Evolutionary conservation across 2,797 vertebrate genomes (phyloP).

Genomic region (Platyrinchus mystaceus): DNA sequence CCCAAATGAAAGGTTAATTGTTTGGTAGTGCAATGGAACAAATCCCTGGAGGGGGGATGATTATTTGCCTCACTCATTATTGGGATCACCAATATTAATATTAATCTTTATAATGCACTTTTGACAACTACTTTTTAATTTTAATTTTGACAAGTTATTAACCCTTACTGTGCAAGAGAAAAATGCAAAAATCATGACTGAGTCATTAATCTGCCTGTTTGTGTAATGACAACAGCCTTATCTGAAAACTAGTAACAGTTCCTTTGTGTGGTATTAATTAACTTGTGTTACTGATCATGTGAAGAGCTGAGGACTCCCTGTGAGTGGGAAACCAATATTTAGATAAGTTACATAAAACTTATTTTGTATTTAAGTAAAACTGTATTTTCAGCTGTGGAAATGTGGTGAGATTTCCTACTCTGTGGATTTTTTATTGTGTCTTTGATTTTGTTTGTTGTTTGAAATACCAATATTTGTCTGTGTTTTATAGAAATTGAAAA

Average conservation of each 20-base stretch:
- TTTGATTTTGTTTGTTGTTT: neutral
- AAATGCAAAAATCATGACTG: neutral
- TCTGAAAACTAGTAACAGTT: constrained; percentile 11
- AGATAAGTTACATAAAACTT: neutral
- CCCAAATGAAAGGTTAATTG: neutral
- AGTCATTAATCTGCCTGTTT: constrained; percentile 13
- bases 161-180: neutral
- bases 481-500: neutral
- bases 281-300: neutral
- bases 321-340: neutral
- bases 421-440: neutral
- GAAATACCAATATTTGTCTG: neutral
- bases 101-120: constrained; percentile 2
- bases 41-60: neutral
- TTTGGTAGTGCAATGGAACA: neutral
- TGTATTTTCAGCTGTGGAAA: neutral
- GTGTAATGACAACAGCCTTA: neutral
- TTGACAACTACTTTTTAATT: neutral
- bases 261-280: constrained; percentile 15
- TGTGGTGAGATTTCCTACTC: neutral
- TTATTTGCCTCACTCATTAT: constrained; percentile 15
- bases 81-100: constrained; percentile 3
- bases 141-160: constrained; percentile 31
- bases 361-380: neutral
- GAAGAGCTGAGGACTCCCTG: neutral